Percentiles rank a stretch among this genome's conserved stretches.
Evolutionary conservation across 2,113 vertebrate species (phyloP).

Genomic region (Onychostruthus taczanowskii): DNA sequence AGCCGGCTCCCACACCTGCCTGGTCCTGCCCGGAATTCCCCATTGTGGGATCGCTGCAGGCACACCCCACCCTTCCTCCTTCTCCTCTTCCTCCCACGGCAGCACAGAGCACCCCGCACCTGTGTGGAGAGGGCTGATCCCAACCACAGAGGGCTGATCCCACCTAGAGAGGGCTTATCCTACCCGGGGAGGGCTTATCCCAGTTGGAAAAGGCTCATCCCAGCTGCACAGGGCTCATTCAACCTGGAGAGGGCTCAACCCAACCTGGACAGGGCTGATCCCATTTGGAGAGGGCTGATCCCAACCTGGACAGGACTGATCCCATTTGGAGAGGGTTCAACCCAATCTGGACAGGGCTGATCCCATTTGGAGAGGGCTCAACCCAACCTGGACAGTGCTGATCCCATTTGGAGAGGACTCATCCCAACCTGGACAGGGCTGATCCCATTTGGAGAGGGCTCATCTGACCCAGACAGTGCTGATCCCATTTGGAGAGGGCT

Average conservation of each 20-base stretch:
- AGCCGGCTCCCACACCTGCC: background rate
- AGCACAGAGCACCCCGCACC: background rate
- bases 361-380: background rate
- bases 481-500: fast-evolving
- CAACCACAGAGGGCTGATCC: background rate
- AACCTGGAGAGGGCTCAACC: background rate
- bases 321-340: too few relatives aligned
- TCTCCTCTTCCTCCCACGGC: background rate
- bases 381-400: background rate
- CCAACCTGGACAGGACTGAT: fast-evolving
- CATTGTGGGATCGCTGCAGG: fast-evolving
- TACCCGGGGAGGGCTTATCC: fast-evolving
- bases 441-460: background rate
- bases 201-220: too few relatives aligned
- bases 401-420: background rate
- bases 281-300: fast-evolving
- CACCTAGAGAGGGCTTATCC: fast-evolving
- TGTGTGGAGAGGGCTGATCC: fast-evolving
- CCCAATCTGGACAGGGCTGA: fast-evolving
- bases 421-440: background rate
- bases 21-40: background rate
- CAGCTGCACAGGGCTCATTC: too few relatives aligned
- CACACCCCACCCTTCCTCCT: background rate
- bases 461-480: background rate
- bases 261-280: background rate